Evolutionary conservation across 1,140 invertebrate genomes (phyloP).

Genomic region (Brachionus manjavacas): DNA sequence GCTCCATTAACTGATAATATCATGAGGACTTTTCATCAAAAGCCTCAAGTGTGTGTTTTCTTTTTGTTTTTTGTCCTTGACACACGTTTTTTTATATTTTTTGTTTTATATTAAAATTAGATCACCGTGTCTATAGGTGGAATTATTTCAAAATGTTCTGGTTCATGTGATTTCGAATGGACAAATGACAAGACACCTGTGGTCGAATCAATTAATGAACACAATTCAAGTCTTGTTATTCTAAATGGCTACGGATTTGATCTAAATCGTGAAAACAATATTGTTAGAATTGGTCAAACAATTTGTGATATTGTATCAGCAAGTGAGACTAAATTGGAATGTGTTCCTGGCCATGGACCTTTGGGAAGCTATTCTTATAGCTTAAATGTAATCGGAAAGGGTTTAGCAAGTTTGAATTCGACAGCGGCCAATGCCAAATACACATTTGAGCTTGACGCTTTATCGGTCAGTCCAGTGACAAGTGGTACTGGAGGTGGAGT

Average conservation of each 20-base stretch:
- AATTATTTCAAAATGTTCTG: background rate
- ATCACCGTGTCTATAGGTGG: background rate
- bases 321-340: conserved; percentile 45
- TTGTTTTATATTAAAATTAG: too few species aligned
- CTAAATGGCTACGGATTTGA: conserved; percentile 44
- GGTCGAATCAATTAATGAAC: background rate
- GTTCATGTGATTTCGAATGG: conserved; percentile 28
- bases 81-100: too few species aligned
- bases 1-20: conserved; percentile 48
- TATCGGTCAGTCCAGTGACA: background rate
- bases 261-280: conserved; percentile 41
- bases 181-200: background rate
- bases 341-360: conserved; percentile 47
- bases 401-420: background rate
- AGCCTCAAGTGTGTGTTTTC: conserved; percentile 45
- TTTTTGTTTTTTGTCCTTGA: too few species aligned
- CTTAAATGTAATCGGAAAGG: conserved; percentile 45
- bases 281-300: conserved; percentile 45
- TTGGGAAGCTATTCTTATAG: conserved; percentile 46
- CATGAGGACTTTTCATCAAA: conserved; percentile 46
- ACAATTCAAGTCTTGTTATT: background rate
- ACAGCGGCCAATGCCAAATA: conserved; percentile 36
- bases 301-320: conserved; percentile 43
- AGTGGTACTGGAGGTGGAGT: conserved; percentile 45
- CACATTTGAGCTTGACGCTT: background rate